phyloP scores from a whole-genome alignment of 2,797 vertebrate genomes.

The Peromyscus attwateri region DNA sequence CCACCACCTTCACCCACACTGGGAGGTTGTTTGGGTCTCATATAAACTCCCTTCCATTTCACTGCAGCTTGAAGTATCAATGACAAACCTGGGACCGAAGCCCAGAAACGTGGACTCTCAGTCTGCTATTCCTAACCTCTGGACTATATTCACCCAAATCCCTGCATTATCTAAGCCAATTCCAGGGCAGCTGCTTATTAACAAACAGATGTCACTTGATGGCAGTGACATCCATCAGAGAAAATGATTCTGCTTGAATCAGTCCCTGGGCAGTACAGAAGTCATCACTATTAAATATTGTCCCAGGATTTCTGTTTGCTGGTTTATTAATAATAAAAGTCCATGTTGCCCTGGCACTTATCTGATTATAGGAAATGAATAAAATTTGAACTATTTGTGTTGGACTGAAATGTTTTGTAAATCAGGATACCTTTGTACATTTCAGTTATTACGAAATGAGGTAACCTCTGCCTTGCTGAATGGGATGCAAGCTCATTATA shows the following conservation, averaged over 20 bases:
- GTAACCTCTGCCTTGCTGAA: slow-evolving; percentile 38
- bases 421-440: slow-evolving; percentile 53
- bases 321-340: slow-evolving; percentile 62
- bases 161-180: slow-evolving; percentile 68
- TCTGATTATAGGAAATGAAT: slow-evolving; percentile 64
- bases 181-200: slow-evolving; percentile 76
- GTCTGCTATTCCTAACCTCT: slow-evolving; percentile 60
- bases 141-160: slow-evolving; percentile 52
- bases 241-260: slow-evolving; percentile 68
- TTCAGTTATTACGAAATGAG: slow-evolving; percentile 51
- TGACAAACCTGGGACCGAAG: slow-evolving; percentile 56
- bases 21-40: not conserved
- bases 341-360: not conserved
- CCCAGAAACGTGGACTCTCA: slow-evolving; percentile 60
- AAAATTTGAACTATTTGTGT: slow-evolving; percentile 57
- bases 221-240: slow-evolving; percentile 75
- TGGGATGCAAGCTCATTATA: not conserved
- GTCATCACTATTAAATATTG: not conserved
- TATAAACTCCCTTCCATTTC: slow-evolving; percentile 25
- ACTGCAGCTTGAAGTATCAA: slow-evolving; percentile 37
- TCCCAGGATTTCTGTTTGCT: slow-evolving; percentile 36
- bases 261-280: slow-evolving; percentile 56
- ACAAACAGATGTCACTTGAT: slow-evolving; percentile 79
- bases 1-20: not conserved
- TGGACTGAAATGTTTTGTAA: slow-evolving; percentile 63